Evolutionary conservation across 2,797 vertebrate genomes (phyloP).

Genomic region (Staurois parvus): DNA sequence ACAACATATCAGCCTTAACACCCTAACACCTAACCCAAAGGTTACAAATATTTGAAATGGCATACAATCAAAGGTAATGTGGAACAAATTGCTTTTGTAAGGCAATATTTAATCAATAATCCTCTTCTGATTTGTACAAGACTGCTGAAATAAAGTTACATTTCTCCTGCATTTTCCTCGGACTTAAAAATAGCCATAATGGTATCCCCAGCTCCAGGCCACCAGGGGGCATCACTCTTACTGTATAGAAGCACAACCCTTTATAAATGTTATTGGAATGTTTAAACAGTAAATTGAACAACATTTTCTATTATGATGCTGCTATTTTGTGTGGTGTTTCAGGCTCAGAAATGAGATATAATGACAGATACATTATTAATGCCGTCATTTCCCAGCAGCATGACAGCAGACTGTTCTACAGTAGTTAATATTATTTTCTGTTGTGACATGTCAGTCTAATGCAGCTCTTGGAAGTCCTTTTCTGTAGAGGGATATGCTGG

Average conservation of each 20-base stretch:
- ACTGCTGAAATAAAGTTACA: too few species aligned
- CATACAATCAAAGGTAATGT: too few species aligned
- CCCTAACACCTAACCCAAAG: too few species aligned
- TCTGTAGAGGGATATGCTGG: slow-evolving; percentile 13
- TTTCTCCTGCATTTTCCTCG: too few species aligned
- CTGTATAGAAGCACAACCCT: not conserved
- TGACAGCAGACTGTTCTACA: slow-evolving; percentile 14
- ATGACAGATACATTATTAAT: slow-evolving; percentile 48
- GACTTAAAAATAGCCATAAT: not conserved
- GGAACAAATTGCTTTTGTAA: too few species aligned
- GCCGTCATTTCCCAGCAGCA: slow-evolving; percentile 14
- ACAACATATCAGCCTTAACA: too few species aligned
- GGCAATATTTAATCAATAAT: too few species aligned
- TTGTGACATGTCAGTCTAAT: slow-evolving; percentile 31
- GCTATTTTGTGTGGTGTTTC: not conserved
- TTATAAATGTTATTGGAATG: not conserved
- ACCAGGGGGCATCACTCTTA: not conserved
- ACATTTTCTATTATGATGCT: slow-evolving; percentile 44
- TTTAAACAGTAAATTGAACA: slow-evolving; percentile 12
- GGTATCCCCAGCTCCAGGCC: not conserved
- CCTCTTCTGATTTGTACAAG: too few species aligned
- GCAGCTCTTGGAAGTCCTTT: slow-evolving; percentile 20
- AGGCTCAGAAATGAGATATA: slow-evolving; percentile 31
- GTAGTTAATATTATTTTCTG: slow-evolving; percentile 41
- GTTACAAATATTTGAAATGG: too few species aligned